phyloP scores from a whole-genome alignment of 2,888 invertebrate genomes.

The Brachycybe producta region DNA sequence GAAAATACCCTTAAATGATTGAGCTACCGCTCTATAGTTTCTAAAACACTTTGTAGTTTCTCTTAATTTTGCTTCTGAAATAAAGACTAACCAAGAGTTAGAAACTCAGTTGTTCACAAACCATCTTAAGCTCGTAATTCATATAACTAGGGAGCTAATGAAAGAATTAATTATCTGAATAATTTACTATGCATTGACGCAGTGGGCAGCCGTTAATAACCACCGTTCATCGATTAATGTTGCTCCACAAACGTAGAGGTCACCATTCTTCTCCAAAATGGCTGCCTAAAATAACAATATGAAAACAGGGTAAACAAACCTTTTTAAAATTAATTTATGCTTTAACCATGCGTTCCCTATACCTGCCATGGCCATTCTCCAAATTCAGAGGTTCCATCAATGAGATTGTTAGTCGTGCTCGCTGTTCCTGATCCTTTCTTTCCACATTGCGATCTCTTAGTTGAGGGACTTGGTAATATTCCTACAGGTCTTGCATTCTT shows the following conservation, averaged over 20 bases:
- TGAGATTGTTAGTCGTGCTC: conserved; percentile 23
- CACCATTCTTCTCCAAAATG: conserved; percentile 33
- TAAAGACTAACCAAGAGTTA: no score
- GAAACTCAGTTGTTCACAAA: no score
- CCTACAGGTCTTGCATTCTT: conserved; percentile 28
- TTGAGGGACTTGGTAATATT: conserved; percentile 24
- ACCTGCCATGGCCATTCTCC: conserved; percentile 38
- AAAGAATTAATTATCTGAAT: background rate
- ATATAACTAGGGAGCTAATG: no score
- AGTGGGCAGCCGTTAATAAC: conserved; percentile 37
- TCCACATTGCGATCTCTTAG: conserved; percentile 23
- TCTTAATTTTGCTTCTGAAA: no score
- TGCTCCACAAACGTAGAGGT: conserved; percentile 36
- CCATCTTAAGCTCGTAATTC: no score
- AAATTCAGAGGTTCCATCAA: conserved; percentile 32
- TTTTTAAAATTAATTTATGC: no score
- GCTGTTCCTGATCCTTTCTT: conserved; percentile 23
- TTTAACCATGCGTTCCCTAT: conserved; percentile 20
- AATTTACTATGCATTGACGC: conserved; percentile 35
- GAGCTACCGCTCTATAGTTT: no score
- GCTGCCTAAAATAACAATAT: conserved; percentile 30
- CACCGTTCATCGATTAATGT: conserved; percentile 33
- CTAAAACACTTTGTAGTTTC: no score
- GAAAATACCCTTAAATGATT: no score
- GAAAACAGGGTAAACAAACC: background rate